Conservation (phyloP, 2,113 vertebrate genomes). For the Saguinus imperator region DNA sequence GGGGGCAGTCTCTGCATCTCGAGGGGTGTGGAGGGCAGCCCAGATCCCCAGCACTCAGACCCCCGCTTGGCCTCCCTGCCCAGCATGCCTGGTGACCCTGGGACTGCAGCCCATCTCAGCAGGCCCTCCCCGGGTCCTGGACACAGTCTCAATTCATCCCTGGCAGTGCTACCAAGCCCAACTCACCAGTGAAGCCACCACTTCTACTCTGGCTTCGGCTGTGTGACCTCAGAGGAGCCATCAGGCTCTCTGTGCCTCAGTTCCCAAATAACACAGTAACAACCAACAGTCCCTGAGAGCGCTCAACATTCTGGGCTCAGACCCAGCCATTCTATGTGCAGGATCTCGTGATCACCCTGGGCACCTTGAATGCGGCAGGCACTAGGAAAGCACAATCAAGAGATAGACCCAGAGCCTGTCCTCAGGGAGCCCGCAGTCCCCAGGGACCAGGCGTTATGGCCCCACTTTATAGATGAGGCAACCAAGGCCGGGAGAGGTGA, state of each 20-base stretch:
- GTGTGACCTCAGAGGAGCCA: neutral
- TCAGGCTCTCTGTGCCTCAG: neutral
- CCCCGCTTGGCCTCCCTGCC: neutral
- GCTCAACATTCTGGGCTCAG: neutral
- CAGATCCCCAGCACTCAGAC: neutral
- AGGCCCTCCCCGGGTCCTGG: neutral
- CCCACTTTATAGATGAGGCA: neutral
- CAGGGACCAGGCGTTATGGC: neutral
- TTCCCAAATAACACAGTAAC: neutral
- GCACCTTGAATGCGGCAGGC: neutral
- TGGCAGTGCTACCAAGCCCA: neutral
- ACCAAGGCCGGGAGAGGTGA: neutral
- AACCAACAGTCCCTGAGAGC: neutral
- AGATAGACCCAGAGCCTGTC: neutral
- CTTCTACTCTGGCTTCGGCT: neutral
- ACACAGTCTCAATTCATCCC: neutral
- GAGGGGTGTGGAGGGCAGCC: accelerated
- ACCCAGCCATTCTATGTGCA: neutral
- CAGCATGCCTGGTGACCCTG: neutral
- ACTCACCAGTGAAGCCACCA: neutral
- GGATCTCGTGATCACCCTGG: neutral
- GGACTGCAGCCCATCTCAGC: neutral
- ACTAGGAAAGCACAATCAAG: neutral
- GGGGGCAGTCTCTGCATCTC: neutral
- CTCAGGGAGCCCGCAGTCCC: neutral